phyloP scores from a whole-genome alignment of 2,797 vertebrate species.

The Enteromius afrohamiltoni region DNA sequence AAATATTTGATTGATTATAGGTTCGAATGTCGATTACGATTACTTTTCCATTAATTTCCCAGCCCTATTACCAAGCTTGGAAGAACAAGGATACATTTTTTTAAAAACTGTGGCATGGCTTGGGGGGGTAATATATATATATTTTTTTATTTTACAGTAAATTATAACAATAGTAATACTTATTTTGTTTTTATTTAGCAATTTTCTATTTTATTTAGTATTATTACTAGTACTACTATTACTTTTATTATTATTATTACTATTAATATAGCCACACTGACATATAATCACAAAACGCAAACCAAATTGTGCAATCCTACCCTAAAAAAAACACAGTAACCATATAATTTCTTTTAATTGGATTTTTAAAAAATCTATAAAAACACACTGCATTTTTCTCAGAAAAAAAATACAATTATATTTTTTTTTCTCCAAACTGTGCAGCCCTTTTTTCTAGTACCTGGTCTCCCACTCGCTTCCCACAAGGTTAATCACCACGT shows the following conservation, averaged over 20 bases:
- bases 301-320: not conserved
- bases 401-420: not conserved
- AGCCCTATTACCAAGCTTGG: no score
- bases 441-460: constrained; percentile 67
- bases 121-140: no score
- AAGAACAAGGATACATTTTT: no score
- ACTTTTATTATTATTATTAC: not conserved
- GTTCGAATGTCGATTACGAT: no score
- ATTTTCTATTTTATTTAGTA: not conserved
- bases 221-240: not conserved
- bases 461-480: constrained; percentile 94
- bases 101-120: no score
- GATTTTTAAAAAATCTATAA: not conserved
- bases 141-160: not conserved
- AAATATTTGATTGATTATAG: no score
- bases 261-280: not conserved
- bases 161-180: not conserved
- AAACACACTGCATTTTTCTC: not conserved
- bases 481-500: constrained; percentile 94
- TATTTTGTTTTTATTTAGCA: not conserved
- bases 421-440: rapidly evolving
- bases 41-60: no score
- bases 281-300: not conserved
- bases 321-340: not conserved
- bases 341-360: not conserved